phyloP scores from a whole-genome alignment of 2,113 vertebrate genomes.

The Epinephelus cyanopodus region DNA sequence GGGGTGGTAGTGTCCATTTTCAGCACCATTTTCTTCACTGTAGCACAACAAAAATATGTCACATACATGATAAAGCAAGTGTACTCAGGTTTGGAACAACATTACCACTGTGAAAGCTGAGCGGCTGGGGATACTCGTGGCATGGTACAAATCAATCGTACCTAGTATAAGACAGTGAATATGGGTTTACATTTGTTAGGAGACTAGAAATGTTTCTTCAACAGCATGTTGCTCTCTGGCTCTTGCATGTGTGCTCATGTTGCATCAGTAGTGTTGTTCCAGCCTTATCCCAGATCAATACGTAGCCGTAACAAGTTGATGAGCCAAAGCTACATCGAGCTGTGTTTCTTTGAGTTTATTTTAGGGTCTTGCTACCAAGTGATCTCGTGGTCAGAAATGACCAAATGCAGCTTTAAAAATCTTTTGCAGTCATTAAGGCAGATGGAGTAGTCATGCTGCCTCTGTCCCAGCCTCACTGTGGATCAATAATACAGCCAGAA shows the following conservation, averaged over 20 bases:
- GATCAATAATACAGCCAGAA: conserved; percentile 47
- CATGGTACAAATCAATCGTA: too few relatives aligned
- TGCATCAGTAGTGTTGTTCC: background rate
- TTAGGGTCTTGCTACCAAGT: background rate
- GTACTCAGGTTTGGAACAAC: too few relatives aligned
- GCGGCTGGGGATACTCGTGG: too few relatives aligned
- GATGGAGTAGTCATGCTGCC: conserved; percentile 8
- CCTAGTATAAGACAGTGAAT: background rate
- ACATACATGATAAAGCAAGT: too few relatives aligned
- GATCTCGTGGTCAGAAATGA: background rate
- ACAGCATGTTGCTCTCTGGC: background rate
- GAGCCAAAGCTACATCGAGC: background rate
- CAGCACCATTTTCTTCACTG: too few relatives aligned
- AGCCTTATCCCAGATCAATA: background rate
- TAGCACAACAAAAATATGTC: too few relatives aligned
- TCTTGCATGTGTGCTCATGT: background rate
- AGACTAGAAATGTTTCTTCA: background rate
- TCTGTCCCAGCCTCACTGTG: conserved; percentile 20
- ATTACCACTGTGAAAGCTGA: too few relatives aligned
- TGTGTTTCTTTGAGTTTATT: background rate
- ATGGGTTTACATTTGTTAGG: background rate
- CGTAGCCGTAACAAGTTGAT: background rate
- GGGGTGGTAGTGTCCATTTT: too few relatives aligned
- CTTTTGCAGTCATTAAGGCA: background rate
- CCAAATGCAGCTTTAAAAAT: conserved; percentile 3